Evolutionary conservation across 2,113 vertebrate species (phyloP).

Genomic region (Morphnarchus princeps): DNA sequence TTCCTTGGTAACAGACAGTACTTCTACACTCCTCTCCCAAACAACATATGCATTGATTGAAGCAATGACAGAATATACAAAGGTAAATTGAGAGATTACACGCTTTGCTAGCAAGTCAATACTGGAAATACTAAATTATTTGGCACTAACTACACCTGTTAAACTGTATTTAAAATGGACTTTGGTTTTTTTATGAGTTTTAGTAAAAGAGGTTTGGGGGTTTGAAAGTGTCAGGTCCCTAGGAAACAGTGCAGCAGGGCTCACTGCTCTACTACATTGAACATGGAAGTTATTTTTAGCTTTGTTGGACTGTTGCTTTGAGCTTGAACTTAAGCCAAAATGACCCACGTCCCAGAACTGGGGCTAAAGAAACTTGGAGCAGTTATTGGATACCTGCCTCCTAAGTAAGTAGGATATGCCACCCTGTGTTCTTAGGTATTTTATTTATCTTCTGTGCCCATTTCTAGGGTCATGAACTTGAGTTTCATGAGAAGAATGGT

Average conservation of each 20-base stretch:
- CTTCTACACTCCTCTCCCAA: constrained; percentile 78
- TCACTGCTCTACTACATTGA: background rate
- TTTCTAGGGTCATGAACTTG: background rate
- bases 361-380: background rate
- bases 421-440: background rate
- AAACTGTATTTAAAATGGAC: background rate
- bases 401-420: background rate
- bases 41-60: constrained; percentile 77
- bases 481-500: background rate
- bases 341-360: background rate
- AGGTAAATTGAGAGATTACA: constrained; percentile 39
- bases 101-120: background rate
- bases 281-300: background rate
- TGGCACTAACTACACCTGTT: background rate
- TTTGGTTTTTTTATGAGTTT: background rate
- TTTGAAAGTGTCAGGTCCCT: background rate
- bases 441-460: background rate
- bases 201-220: background rate
- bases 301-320: background rate
- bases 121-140: background rate
- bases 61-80: constrained; percentile 78
- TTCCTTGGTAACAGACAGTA: constrained; percentile 79
- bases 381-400: background rate
- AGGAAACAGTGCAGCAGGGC: accelerated
- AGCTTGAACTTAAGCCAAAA: background rate